Percentiles rank a stretch among this genome's conserved stretches.
These are phyloP conservation scores for Eupithecia vulgata DNA, from an alignment of 2,888 invertebrate genomes.

Conservation along the genomic window DNA sequence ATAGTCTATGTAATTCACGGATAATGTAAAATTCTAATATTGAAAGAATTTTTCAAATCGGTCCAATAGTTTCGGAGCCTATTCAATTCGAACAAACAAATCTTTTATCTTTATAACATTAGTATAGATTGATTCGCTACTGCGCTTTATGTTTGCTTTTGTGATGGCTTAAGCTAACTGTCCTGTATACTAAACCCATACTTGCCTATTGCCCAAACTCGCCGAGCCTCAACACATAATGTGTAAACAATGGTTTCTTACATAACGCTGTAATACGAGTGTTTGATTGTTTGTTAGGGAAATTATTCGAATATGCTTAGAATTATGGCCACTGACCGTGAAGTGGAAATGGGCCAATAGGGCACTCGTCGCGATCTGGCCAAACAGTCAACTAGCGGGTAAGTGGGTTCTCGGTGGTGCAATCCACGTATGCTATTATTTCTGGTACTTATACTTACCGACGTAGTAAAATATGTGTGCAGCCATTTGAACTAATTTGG, in stretches of 20 bases:
- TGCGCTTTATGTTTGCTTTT: background rate
- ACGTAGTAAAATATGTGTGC: background rate
- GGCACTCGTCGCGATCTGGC: slow-evolving; percentile 1
- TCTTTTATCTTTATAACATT: too few species aligned
- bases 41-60: too few species aligned
- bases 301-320: background rate
- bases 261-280: slow-evolving; percentile 18
- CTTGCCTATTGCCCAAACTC: slow-evolving; percentile 22
- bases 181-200: background rate
- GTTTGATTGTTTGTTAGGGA: slow-evolving; percentile 21
- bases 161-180: background rate
- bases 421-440: background rate
- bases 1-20: too few species aligned
- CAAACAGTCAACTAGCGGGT: background rate
- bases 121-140: background rate
- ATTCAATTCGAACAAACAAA: too few species aligned
- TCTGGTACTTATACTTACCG: background rate
- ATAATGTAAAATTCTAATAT: too few species aligned
- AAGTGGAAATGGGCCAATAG: slow-evolving; percentile 2
- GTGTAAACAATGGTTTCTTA: slow-evolving; percentile 25
- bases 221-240: slow-evolving; percentile 9
- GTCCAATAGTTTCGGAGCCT: too few species aligned
- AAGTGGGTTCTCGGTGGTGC: background rate
- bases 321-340: slow-evolving; percentile 13
- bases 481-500: background rate